Percentiles rank a stretch among this genome's conserved stretches.
phyloP scores from a whole-genome alignment of 2,888 invertebrate species.

The Rhamnusium bicolor region DNA sequence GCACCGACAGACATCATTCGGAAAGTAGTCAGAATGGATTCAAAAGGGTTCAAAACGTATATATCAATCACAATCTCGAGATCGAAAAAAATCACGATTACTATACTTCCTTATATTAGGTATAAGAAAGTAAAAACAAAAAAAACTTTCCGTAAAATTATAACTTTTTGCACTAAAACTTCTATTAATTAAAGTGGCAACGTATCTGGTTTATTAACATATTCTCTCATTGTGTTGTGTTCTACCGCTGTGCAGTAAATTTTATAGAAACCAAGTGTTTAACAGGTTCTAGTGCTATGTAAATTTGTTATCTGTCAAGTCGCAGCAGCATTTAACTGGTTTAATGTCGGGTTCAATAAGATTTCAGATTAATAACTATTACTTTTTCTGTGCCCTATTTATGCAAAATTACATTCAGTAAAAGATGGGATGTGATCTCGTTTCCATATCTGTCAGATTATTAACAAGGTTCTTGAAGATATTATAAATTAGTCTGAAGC shows the following conservation, averaged over 20 bases:
- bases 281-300: not conserved
- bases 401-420: not conserved
- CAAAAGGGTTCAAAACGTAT: no score
- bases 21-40: no score
- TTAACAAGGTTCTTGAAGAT: not conserved
- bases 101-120: no score
- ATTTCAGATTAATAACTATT: not conserved
- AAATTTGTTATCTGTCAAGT: not conserved
- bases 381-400: not conserved
- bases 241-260: not conserved
- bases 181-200: not conserved
- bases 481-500: not conserved
- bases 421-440: not conserved
- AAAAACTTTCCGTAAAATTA: no score
- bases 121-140: no score
- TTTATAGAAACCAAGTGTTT: not conserved
- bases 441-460: not conserved
- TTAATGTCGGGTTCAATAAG: not conserved
- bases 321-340: not conserved
- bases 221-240: not conserved
- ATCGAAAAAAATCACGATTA: no score
- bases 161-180: no score
- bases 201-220: not conserved
- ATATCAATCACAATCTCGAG: no score
- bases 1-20: no score